These are phyloP conservation scores for Drosophila flavopinicola DNA, from an alignment of 2,888 invertebrate genomes.

Conservation along the genomic window DNA sequence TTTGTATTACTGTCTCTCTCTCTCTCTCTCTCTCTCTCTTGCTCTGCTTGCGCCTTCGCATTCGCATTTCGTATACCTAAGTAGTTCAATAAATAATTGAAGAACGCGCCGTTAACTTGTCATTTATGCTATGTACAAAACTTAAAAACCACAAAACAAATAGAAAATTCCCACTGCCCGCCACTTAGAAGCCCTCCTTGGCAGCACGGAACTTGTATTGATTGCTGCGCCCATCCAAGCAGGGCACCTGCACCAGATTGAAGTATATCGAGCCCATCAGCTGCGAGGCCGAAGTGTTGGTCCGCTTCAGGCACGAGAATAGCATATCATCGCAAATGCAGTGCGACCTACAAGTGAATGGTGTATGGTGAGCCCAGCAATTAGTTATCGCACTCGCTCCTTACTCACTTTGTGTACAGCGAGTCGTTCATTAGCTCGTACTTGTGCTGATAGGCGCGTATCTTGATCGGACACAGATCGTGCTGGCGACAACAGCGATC, in stretches of 20 bases:
- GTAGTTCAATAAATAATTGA: conserved; percentile 60
- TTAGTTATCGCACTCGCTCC: not conserved
- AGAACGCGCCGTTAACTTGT: conserved; percentile 18
- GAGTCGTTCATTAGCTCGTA: conserved; percentile 94
- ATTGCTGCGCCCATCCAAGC: conserved; percentile 73
- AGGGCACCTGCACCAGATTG: conserved; percentile 89
- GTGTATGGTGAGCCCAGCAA: conserved; percentile 32
- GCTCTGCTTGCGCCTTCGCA: conserved; percentile 1
- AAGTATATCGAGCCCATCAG: conserved; percentile 94
- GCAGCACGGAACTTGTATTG: conserved; percentile 81
- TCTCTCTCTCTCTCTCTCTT: not conserved
- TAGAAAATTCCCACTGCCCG: not conserved
- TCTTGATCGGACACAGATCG: conserved; percentile 94
- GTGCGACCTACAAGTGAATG: conserved; percentile 87
- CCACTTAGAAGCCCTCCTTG: conserved; percentile 81
- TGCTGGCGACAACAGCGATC: conserved; percentile 95
- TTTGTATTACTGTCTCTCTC: conserved; percentile 6
- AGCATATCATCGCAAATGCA: conserved; percentile 94
- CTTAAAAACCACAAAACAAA: not conserved
- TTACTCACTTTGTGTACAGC: conserved; percentile 90
- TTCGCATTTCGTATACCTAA: conserved; percentile 21
- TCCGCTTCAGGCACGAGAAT: conserved; percentile 91
- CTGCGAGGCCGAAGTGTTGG: conserved; percentile 89
- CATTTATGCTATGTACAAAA: conserved; percentile 44
- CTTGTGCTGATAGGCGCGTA: conserved; percentile 86